Percentiles rank a stretch among this genome's conserved stretches.
phyloP scores from a whole-genome alignment of 2,797 vertebrate genomes.

The Scarus forsteni region DNA sequence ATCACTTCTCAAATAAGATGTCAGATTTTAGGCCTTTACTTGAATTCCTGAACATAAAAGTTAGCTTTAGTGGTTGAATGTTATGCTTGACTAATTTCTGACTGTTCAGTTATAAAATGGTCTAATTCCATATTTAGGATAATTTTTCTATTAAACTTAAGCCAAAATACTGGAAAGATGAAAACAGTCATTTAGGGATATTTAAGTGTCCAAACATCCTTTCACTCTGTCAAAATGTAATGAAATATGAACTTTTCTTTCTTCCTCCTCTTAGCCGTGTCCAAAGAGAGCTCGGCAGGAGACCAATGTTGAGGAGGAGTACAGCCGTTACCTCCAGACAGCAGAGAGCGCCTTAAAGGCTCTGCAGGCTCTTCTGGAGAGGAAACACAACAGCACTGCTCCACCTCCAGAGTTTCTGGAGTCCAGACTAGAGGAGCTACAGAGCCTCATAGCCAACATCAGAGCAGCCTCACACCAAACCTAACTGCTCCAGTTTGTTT shows the following conservation, averaged over 20 bases:
- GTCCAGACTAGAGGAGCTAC: constrained; percentile 83
- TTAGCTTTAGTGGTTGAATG: too few species aligned
- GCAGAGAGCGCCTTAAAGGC: constrained; percentile 87
- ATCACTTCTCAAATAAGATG: too few species aligned
- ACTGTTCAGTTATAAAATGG: too few species aligned
- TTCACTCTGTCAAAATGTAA: background rate
- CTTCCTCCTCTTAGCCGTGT: constrained; percentile 80
- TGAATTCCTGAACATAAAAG: too few species aligned
- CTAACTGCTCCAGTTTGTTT: constrained; percentile 12
- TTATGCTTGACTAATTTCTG: too few species aligned
- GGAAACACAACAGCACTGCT: background rate
- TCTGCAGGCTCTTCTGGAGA: constrained; percentile 77
- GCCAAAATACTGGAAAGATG: too few species aligned
- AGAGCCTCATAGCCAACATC: constrained; percentile 76
- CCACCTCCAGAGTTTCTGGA: constrained; percentile 86
- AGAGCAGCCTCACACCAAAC: constrained; percentile 28
- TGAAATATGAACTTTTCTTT: background rate
- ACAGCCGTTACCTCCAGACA: constrained; percentile 80
- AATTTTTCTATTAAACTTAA: too few species aligned
- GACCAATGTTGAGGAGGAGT: constrained; percentile 83
- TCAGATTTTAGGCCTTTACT: too few species aligned
- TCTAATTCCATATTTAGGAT: too few species aligned
- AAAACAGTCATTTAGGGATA: too few species aligned
- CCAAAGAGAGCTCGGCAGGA: constrained; percentile 88
- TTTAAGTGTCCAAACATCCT: background rate